Conservation (phyloP, 2,888 invertebrate genomes). For the Netelia melanura region DNA sequence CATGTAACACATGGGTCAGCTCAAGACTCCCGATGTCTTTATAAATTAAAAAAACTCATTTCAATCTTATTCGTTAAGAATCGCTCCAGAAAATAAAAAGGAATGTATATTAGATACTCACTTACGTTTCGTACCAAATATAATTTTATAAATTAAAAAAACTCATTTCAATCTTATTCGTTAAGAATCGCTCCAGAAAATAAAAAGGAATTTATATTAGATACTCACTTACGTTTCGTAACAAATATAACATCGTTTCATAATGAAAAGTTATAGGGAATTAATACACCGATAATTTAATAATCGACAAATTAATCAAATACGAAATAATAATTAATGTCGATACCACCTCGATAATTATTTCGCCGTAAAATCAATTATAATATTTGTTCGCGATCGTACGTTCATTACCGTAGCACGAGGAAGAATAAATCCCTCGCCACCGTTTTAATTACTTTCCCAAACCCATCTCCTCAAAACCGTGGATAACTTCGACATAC, state of each 20-base stretch:
- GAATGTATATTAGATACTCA: constrained; percentile 5
- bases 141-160: constrained; percentile 9
- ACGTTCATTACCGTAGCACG: not conserved
- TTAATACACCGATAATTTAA: no score
- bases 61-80: constrained; percentile 39
- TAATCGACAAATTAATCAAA: no score
- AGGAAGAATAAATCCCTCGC: not conserved
- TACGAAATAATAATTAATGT: not conserved
- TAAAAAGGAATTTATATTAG: constrained; percentile 21
- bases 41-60: constrained; percentile 25
- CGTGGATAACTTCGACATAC: not conserved
- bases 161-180: constrained; percentile 46
- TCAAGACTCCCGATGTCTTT: constrained; percentile 41
- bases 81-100: constrained; percentile 34
- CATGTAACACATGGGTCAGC: constrained; percentile 59
- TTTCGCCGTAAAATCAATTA: not conserved
- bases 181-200: constrained; percentile 28
- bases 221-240: constrained; percentile 3
- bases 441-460: constrained; percentile 15
- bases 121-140: not conserved
- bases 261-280: no score
- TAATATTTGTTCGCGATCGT: not conserved
- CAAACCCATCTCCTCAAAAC: constrained; percentile 6
- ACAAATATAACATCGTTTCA: no score
- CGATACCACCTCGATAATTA: not conserved